A percentile compares a stretch with the other conserved stretches of the same genome.
These are phyloP conservation scores for Cryptoprocta ferox DNA, from an alignment of 2,797 vertebrate genomes.

Conservation along the genomic window DNA sequence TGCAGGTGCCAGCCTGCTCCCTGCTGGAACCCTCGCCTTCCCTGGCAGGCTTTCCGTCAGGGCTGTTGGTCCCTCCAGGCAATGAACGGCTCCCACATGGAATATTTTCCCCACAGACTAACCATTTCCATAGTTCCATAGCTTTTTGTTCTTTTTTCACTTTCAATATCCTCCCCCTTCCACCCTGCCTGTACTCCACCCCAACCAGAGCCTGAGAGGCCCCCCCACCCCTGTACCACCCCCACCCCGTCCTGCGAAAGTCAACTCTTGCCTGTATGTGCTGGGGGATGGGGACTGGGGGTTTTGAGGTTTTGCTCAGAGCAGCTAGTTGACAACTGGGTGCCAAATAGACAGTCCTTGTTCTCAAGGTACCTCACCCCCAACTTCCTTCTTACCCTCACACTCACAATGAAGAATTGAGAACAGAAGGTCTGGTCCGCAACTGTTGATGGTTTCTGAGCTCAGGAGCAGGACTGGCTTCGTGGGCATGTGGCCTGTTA, in stretches of 20 bases:
- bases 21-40: slow-evolving; percentile 34
- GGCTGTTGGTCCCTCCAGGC: slow-evolving; percentile 63
- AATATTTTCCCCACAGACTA: slow-evolving; percentile 49
- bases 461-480: background rate
- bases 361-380: background rate
- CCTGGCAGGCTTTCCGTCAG: slow-evolving; percentile 61
- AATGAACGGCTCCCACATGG: slow-evolving; percentile 28
- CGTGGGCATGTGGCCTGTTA: rapidly evolving
- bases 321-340: background rate
- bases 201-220: background rate
- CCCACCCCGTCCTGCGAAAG: background rate
- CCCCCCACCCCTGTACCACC: rapidly evolving
- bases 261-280: background rate
- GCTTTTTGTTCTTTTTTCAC: background rate
- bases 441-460: background rate
- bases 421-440: background rate
- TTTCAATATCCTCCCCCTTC: background rate
- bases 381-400: background rate
- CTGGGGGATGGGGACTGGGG: background rate
- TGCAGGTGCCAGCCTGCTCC: slow-evolving; percentile 60
- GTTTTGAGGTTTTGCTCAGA: background rate
- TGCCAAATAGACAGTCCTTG: background rate
- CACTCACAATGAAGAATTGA: background rate
- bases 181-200: background rate
- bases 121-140: slow-evolving; percentile 3